Conservation (phyloP, 2,113 vertebrate species). For the Synchiropus splendidus region DNA sequence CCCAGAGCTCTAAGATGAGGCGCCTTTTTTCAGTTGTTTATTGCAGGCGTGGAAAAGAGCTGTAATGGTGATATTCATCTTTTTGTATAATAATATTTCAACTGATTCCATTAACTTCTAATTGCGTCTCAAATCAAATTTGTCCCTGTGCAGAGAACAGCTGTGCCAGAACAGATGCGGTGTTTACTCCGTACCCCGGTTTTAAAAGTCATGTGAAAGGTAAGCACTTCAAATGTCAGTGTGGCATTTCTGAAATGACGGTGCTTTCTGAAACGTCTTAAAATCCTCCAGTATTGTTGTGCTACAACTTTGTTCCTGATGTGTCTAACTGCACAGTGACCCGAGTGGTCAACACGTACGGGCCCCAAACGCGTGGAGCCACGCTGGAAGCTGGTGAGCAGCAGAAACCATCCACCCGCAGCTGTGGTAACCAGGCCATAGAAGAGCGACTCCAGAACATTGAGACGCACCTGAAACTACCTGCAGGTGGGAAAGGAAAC, state of each 20-base stretch:
- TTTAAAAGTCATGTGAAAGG: slow-evolving; percentile 98
- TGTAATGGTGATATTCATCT: slow-evolving; percentile 8
- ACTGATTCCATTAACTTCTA: slow-evolving; percentile 13
- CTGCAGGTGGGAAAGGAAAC: slow-evolving; percentile 72
- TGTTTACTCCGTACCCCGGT: slow-evolving; percentile 95
- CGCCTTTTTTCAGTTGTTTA: slow-evolving; percentile 22
- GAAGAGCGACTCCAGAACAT: slow-evolving; percentile 93
- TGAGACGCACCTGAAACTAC: slow-evolving; percentile 84
- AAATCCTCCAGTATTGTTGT: too few species aligned
- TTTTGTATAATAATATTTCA: slow-evolving; percentile 5
- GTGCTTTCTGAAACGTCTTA: too few species aligned
- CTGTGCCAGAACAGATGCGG: slow-evolving; percentile 94
- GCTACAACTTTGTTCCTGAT: too few species aligned
- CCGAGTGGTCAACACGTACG: slow-evolving; percentile 90
- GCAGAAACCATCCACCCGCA: slow-evolving; percentile 45
- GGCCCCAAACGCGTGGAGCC: slow-evolving; percentile 80
- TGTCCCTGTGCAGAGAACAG: slow-evolving; percentile 79
- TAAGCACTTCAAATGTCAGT: slow-evolving; percentile 37
- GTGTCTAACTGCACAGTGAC: slow-evolving; percentile 70
- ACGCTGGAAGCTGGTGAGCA: slow-evolving; percentile 64
- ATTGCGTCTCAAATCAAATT: too few species aligned
- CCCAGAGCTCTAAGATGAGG: slow-evolving; percentile 33
- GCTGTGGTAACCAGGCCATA: slow-evolving; percentile 83
- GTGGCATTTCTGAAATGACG: slow-evolving; percentile 7
- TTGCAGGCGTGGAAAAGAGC: slow-evolving; percentile 1